Percentiles rank a stretch among this genome's conserved stretches.
phyloP scores from a whole-genome alignment of 2,888 invertebrate genomes.

The Hemistola chrysoprasaria region DNA sequence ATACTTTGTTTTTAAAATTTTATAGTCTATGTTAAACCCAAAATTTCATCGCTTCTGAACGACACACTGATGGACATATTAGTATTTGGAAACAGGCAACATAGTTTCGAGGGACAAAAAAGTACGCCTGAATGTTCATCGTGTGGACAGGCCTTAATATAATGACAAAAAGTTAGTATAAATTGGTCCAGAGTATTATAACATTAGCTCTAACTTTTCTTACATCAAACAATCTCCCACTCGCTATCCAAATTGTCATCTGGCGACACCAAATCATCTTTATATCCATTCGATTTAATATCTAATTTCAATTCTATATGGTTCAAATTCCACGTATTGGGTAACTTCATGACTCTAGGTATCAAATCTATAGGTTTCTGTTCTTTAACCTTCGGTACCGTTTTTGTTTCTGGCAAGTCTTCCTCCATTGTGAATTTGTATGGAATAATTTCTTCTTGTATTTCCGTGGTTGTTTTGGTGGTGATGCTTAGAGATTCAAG shows the following conservation, averaged over 20 bases:
- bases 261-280: conserved; percentile 55
- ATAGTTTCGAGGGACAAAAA: too few species aligned
- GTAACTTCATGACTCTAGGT: conserved; percentile 77
- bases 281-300: conserved; percentile 47
- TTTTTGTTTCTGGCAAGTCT: conserved; percentile 3
- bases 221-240: conserved; percentile 72
- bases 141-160: too few species aligned
- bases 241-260: conserved; percentile 69
- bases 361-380: conserved; percentile 52
- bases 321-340: conserved; percentile 83
- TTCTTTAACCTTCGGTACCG: conserved; percentile 21
- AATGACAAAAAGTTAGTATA: too few species aligned
- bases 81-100: too few species aligned
- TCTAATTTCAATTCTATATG: conserved; percentile 69
- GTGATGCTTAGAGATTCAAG: conserved; percentile 78
- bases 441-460: too few species aligned
- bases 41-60: too few species aligned
- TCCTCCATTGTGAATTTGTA: not conserved
- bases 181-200: too few species aligned
- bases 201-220: too few species aligned
- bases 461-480: conserved; percentile 16
- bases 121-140: too few species aligned
- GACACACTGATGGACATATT: too few species aligned
- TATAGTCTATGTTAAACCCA: too few species aligned
- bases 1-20: too few species aligned